Conservation (phyloP, 2,113 vertebrate genomes). For the Heliornis fulica region DNA sequence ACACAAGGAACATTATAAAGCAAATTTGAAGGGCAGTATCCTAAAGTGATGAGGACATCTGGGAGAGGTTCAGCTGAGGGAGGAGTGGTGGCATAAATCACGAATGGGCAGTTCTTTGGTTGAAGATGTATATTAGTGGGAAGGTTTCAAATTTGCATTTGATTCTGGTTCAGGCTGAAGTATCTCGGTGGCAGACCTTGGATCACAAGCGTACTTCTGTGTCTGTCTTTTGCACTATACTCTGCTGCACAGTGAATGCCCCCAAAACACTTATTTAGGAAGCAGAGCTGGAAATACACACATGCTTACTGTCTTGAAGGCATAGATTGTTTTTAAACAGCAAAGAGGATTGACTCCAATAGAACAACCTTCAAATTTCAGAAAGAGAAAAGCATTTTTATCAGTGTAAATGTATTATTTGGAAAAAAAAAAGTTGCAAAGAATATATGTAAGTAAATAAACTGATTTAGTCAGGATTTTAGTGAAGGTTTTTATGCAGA, state of each 20-base stretch:
- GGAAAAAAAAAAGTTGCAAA: background rate
- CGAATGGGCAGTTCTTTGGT: background rate
- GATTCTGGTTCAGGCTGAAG: background rate
- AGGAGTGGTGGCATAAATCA: background rate
- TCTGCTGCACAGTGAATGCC: background rate
- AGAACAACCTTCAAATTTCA: background rate
- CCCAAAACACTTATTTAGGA: background rate
- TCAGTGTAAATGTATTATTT: background rate
- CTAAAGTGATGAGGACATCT: background rate
- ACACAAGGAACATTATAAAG: background rate
- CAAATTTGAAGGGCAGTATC: conserved; percentile 10
- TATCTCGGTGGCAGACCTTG: background rate
- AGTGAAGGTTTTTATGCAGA: background rate
- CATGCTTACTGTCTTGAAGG: background rate
- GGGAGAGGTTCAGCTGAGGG: background rate
- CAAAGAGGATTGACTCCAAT: background rate
- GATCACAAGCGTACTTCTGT: background rate
- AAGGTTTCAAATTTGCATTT: background rate
- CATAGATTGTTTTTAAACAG: background rate
- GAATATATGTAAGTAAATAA: background rate
- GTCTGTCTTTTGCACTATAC: background rate
- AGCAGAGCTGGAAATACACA: background rate
- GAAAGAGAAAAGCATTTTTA: background rate
- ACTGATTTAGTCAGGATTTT: background rate
- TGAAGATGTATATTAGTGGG: background rate